Base-by-base conservation (phyloP, 2,113 vertebrate genomes). In the Corythaixoides concolor region DNA sequence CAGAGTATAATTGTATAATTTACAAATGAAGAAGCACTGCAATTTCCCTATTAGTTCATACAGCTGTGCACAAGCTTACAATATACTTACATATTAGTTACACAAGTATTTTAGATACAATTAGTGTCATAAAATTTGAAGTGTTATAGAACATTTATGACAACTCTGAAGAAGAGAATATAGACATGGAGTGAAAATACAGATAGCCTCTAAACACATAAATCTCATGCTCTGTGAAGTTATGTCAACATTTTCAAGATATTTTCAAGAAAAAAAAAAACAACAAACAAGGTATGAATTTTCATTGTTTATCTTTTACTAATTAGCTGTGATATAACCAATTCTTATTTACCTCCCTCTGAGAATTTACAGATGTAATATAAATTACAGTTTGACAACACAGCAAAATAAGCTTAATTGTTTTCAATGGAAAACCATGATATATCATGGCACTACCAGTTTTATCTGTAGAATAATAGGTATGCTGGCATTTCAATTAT, bases 121-220 rank as follows among this genome's bases (percentile, higher is more conserved):
- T 97, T 96, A 94, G 60, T 55, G 19, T 90, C 59, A 86, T 96
- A 97, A 95, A 88, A 94, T 80, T 72, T 93, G 81, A 97, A 96
- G 62, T 82, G 67, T 89, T 95, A 68, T 28, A 89, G 96, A 96
- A 95, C 47, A 72, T 53, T 68, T 87, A 58, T 82, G 96, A 93
- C 59, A 94, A 59, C 70, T 89, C 58, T 86, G 87, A 80, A 74
- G 33, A 85, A 91, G 52, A 83, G 41, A 73, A 16, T 86, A 94
- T 50, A 93, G 43, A 68, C 32, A 39, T 59, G 69, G 19, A 77
- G 45, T n/a, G 79, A 89, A 96, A 96, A 85, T n/a, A 95, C 21
- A 50, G 64, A 95, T 80, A 93, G 53, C 64, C 68, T 91, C 62
- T 17, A 30, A 88, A 90, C 22, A 91, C 20, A 58, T 68, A 95